These are phyloP conservation scores for Limnephilus lunatus DNA, from an alignment of 2,888 invertebrate species.

Conservation along the genomic window DNA sequence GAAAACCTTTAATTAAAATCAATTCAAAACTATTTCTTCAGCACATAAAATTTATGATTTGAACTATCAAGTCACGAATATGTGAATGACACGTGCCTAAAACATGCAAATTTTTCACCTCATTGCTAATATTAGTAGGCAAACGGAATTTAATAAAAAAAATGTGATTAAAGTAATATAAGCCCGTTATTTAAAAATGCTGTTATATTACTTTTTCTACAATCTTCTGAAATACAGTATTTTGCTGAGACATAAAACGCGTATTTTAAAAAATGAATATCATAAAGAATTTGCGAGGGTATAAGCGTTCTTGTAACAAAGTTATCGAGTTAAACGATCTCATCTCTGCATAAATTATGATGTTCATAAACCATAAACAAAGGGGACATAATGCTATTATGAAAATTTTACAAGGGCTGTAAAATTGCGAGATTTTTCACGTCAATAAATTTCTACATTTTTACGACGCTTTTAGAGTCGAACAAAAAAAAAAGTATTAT, in stretches of 20 bases:
- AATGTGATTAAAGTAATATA: too few species aligned
- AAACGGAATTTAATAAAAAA: too few species aligned
- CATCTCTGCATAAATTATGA: background rate
- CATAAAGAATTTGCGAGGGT: background rate
- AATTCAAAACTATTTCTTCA: too few species aligned
- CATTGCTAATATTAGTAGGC: too few species aligned
- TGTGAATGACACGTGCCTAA: too few species aligned
- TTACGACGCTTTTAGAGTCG: background rate
- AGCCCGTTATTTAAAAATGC: background rate
- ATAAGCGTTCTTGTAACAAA: background rate
- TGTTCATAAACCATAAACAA: background rate
- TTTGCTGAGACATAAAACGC: too few species aligned
- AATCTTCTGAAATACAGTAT: background rate
- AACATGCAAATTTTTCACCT: too few species aligned
- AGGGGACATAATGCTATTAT: background rate
- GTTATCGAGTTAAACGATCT: background rate
- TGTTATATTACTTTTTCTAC: background rate
- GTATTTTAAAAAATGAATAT: background rate
- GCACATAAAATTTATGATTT: too few species aligned
- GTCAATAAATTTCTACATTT: background rate
- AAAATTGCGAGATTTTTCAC: constrained; percentile 7
- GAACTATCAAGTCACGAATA: too few species aligned
- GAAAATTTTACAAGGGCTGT: background rate
- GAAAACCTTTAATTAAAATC: too few species aligned
- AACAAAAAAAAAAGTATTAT: background rate